A percentile compares a stretch with the other conserved stretches of the same genome.
Evolutionary conservation across 2,888 invertebrate genomes (phyloP).

Genomic region (Parascotia fuliginaria): DNA sequence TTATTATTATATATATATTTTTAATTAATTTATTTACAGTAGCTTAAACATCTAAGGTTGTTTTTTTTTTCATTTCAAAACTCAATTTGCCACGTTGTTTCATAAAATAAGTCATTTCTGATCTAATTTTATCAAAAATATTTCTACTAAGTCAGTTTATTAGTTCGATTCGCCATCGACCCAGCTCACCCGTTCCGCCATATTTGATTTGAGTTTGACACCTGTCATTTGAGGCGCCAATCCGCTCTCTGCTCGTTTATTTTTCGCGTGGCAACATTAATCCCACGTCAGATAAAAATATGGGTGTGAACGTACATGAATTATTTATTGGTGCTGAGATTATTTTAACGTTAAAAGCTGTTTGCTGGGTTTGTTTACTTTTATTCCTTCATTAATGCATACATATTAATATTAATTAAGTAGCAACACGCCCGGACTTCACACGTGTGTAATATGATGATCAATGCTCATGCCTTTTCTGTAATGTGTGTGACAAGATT

Average conservation of each 20-base stretch:
- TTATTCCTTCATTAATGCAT: no score
- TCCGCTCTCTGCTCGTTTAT: slow-evolving; percentile 58
- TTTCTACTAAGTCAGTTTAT: neutral
- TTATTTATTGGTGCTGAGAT: slow-evolving; percentile 29
- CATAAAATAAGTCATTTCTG: neutral
- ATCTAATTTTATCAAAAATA: neutral
- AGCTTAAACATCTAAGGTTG: no score
- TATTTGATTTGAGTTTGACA: slow-evolving; percentile 71
- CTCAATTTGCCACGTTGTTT: neutral
- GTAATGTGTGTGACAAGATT: no score
- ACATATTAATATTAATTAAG: no score
- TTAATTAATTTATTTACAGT: no score
- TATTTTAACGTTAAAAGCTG: slow-evolving; percentile 17
- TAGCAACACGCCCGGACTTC: no score
- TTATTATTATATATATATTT: no score
- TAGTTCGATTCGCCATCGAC: slow-evolving; percentile 8
- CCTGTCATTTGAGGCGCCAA: slow-evolving; percentile 68
- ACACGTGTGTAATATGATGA: no score
- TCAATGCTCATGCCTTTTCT: no score
- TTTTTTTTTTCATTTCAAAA: neutral
- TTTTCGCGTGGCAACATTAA: slow-evolving; percentile 55
- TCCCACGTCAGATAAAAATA: slow-evolving; percentile 45
- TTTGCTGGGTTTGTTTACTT: no score
- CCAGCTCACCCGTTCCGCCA: slow-evolving; percentile 41
- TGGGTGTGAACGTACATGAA: slow-evolving; percentile 30